phyloP scores from a whole-genome alignment of 2,888 invertebrate species.

The Merodon equestris region DNA sequence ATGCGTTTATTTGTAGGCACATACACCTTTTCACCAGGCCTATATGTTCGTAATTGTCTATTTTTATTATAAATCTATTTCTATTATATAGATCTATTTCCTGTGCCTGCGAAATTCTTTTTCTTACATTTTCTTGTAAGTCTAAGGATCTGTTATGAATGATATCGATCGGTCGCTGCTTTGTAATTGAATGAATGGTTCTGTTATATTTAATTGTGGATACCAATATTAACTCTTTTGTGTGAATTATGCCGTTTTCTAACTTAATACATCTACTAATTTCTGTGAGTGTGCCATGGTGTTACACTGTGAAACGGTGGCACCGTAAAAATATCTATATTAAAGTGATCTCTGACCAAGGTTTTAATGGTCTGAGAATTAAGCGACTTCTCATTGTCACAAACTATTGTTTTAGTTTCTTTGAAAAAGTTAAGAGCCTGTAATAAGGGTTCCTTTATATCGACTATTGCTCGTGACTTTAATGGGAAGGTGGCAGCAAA shows the following conservation, averaged over 20 bases:
- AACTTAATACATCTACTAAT: constrained; percentile 23
- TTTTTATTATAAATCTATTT: neutral
- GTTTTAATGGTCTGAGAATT: constrained; percentile 9
- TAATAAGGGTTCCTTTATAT: neutral
- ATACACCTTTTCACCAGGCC: constrained; percentile 18
- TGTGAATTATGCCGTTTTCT: constrained; percentile 3
- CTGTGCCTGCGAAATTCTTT: neutral
- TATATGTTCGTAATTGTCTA: neutral
- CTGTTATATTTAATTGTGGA: constrained; percentile 32
- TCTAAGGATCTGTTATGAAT: neutral
- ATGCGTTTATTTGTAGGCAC: constrained; percentile 41
- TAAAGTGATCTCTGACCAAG: constrained; percentile 14
- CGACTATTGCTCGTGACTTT: constrained; percentile 7
- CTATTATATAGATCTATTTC: neutral
- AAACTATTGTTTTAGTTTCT: constrained; percentile 13
- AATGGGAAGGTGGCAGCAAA: constrained; percentile 12
- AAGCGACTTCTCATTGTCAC: constrained; percentile 6
- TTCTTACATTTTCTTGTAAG: neutral
- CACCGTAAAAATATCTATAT: constrained; percentile 2
- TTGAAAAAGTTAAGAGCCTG: constrained; percentile 14
- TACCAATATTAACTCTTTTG: constrained; percentile 16
- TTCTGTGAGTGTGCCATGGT: constrained; percentile 29
- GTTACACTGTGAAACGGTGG: constrained; percentile 21
- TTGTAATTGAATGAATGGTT: constrained; percentile 19
- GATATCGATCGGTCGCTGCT: constrained; percentile 18